Conservation (phyloP, 2,113 vertebrate species). For the Lasiurus borealis region DNA sequence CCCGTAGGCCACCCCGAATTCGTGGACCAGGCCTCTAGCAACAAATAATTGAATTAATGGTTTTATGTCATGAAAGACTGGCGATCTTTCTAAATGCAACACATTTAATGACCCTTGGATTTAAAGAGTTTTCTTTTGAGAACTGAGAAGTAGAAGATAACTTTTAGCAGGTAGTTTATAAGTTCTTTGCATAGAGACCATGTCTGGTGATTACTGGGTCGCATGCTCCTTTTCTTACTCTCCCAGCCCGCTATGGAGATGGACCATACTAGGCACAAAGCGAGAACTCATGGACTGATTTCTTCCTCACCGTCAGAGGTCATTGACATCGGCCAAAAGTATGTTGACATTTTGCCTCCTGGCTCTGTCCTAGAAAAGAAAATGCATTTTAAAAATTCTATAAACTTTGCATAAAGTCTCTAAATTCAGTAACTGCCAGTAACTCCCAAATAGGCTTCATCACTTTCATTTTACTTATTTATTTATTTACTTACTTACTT, state of each 20-base stretch:
- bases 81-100: not conserved
- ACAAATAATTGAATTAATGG: not conserved
- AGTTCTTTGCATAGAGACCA: not conserved
- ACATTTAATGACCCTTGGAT: not conserved
- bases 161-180: not conserved
- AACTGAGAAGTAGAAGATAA: not conserved
- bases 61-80: not conserved
- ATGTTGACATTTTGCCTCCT: constrained; percentile 63
- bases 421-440: not conserved
- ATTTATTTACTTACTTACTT: no score
- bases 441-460: not conserved
- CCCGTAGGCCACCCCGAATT: no score
- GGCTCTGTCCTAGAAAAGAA: constrained; percentile 66
- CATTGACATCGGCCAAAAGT: rapidly evolving
- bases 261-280: not conserved
- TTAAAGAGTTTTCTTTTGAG: not conserved
- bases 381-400: not conserved
- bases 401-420: not conserved
- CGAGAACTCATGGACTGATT: not conserved
- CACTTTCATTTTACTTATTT: not conserved
- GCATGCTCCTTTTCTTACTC: not conserved
- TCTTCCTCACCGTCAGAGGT: constrained; percentile 55
- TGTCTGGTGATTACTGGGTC: not conserved
- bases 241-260: not conserved
- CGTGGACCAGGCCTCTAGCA: no score